phyloP scores from a whole-genome alignment of 1,140 invertebrate species.

The Dendrolimus kikuchii region DNA sequence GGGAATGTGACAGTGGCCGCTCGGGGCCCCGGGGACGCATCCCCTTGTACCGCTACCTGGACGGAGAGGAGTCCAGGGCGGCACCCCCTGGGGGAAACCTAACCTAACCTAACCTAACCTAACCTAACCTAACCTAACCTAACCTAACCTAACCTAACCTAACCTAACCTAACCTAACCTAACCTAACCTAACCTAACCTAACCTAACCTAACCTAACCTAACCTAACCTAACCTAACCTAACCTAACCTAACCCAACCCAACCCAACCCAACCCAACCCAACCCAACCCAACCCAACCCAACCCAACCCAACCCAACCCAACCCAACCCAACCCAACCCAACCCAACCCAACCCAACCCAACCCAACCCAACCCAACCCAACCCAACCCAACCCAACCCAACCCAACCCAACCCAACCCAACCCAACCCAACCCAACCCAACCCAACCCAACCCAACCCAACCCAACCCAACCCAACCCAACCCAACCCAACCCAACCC shows the following conservation, averaged over 20 bases:
- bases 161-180: conserved; percentile 3
- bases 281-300: not conserved
- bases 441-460: too few relatives aligned
- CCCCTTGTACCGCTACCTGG: too few relatives aligned
- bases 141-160: conserved; percentile 3
- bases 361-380: conserved; percentile 1
- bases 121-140: conserved; percentile 6
- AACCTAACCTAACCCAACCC: too few relatives aligned
- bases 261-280: too few relatives aligned
- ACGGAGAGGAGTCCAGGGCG: too few relatives aligned
- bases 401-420: too few relatives aligned
- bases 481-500: not conserved
- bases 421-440: too few relatives aligned
- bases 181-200: not conserved
- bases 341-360: conserved; percentile 4
- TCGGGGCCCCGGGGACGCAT: too few relatives aligned
- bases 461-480: not conserved
- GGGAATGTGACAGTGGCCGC: too few relatives aligned
- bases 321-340: conserved; percentile 9
- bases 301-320: not conserved
- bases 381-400: not conserved
- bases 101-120: not conserved
- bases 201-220: not conserved
- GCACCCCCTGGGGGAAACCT: too few relatives aligned
- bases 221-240: too few relatives aligned